These are phyloP conservation scores for Petrophora chlorosata DNA, from an alignment of 2,888 invertebrate genomes.

Conservation along the genomic window DNA sequence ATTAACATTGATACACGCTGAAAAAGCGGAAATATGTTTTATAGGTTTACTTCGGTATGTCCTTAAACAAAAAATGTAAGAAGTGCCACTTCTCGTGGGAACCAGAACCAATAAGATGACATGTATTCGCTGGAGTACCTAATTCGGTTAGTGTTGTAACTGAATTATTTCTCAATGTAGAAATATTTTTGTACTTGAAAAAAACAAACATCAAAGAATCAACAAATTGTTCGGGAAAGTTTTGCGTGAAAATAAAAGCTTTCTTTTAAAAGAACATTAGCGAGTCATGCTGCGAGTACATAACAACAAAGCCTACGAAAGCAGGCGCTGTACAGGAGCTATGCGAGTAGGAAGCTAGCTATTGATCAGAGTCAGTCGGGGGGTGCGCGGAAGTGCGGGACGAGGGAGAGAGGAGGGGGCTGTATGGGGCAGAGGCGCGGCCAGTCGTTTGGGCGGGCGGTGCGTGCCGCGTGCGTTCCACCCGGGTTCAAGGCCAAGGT, in stretches of 20 bases:
- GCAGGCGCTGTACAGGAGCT: constrained; percentile 47
- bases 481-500: constrained; percentile 79
- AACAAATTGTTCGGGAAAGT: no score
- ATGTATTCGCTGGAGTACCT: no score
- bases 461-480: constrained; percentile 73
- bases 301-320: constrained; percentile 24
- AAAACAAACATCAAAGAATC: neutral
- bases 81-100: constrained; percentile 52
- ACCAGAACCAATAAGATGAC: constrained; percentile 9
- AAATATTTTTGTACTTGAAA: neutral
- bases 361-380: constrained; percentile 61
- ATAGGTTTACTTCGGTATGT: constrained; percentile 37
- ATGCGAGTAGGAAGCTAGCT: constrained; percentile 60
- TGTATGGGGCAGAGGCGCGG: constrained; percentile 52
- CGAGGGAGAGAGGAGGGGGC: constrained; percentile 41
- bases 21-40: constrained; percentile 51
- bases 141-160: neutral
- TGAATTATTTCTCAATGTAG: neutral
- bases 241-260: no score
- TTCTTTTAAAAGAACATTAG: no score
- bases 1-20: constrained; percentile 32
- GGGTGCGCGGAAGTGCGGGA: constrained; percentile 18
- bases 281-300: constrained; percentile 4
- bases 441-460: constrained; percentile 72
- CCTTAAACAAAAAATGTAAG: constrained; percentile 49